Base-by-base conservation (phyloP, 1,140 invertebrate genomes). In the Philotrypesis tridentata region DNA sequence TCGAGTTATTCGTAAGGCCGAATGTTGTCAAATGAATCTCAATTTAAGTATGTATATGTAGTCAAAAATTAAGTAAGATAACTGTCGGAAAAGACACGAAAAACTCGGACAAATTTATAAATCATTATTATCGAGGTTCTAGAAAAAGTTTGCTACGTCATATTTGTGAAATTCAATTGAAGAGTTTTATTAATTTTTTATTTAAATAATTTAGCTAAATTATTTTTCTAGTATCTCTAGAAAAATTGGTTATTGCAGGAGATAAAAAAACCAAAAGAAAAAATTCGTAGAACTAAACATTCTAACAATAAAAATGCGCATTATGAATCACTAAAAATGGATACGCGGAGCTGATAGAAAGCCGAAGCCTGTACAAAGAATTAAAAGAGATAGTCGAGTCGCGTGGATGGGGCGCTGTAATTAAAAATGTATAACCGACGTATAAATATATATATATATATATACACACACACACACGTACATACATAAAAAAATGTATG, bases 391-490 rank as follows among this genome's bases (percentile, higher is more conserved):
- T 78, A 73, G 74, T 71, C 23, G 75, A 78, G n/a, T 78, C 60
- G 68, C 60, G 75, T 74, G n/a, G 55, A 72, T 73, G 17, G 8
- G 65, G 75, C 55, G 80, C 75, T 82, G 80, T 78, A 83, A 83
- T 68, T 79, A 83, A 83, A 74, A 31, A 67, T 79, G 61, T 83
- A 80, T 80, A 80, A 79, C 71, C 72, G n/a, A 80, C 78, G 40
- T 77, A 84, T 83, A 83, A 82, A 83, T 83, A 84, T 84, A 77
- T 81, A 83, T 74, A n/a, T n/a, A n/a, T n/a, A n/a, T n/a, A n/a
- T n/a, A n/a, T n/a, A n/a, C n/a, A n/a, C n/a, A 83, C 17, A 55
- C 21, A 55, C 48, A 55, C 60, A 84, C 40, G 33, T 81, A 43
- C 84, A 77, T 82, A 82, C 74, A 85, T 33, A 77, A 79, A 72